phyloP scores from a whole-genome alignment of 2,888 invertebrate species.

The Exocentrus adspersus region DNA sequence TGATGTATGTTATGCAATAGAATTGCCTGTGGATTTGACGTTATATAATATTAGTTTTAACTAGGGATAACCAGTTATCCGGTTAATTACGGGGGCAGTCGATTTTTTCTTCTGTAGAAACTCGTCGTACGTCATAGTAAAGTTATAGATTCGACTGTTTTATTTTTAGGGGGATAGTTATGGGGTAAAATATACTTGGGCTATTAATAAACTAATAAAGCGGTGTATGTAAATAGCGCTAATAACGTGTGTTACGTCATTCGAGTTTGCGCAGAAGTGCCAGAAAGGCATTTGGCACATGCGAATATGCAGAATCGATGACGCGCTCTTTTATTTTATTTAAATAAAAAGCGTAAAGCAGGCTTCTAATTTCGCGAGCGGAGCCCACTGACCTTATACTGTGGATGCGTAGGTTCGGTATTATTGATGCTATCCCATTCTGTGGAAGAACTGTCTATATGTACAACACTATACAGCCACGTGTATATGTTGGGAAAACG shows the following conservation, averaged over 20 bases:
- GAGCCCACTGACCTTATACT: constrained; percentile 39
- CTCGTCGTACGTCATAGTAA: not conserved
- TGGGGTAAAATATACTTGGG: not conserved
- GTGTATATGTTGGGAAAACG: constrained; percentile 31
- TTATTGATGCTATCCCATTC: constrained; percentile 47
- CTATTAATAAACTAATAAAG: not conserved
- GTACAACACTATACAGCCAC: constrained; percentile 37
- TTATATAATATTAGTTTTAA: no score
- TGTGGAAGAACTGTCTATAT: constrained; percentile 33
- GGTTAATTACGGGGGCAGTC: no score
- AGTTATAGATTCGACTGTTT: not conserved
- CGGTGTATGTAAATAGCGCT: constrained; percentile 15
- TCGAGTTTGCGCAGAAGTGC: not conserved
- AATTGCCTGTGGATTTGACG: no score
- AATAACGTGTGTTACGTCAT: constrained; percentile 14
- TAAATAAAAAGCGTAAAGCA: not conserved
- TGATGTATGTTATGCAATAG: no score
- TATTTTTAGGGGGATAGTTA: not conserved
- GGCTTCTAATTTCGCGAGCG: not conserved
- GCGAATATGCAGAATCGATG: constrained; percentile 14
- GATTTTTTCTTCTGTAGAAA: no score
- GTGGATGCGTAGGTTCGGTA: constrained; percentile 32
- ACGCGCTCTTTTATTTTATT: not conserved
- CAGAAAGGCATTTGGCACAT: constrained; percentile 5
- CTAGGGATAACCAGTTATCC: no score